A percentile compares a stretch with the other conserved stretches of the same genome.
These are phyloP conservation scores for Gymnothorax javanicus DNA, from an alignment of 2,797 vertebrate species.

Conservation along the genomic window DNA sequence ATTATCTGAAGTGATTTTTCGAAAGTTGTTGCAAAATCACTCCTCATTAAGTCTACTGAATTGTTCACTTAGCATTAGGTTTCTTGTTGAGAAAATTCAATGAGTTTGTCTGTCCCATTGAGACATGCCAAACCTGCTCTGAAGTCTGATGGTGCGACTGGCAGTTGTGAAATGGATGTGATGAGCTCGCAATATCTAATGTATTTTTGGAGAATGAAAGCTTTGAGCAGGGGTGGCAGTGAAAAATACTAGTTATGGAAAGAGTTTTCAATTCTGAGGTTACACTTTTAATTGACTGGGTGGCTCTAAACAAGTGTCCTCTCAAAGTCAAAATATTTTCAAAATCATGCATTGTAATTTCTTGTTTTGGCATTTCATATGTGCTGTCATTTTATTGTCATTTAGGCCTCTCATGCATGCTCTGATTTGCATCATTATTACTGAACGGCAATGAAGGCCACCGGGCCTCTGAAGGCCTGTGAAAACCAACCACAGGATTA, in stretches of 20 bases:
- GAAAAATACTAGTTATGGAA: too few relatives aligned
- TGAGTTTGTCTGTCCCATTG: neutral
- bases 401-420: neutral
- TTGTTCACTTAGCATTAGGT: too few relatives aligned
- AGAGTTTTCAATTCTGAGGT: neutral
- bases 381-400: conserved; percentile 3
- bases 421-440: too few relatives aligned
- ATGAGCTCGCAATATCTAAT: too few relatives aligned
- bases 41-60: too few relatives aligned
- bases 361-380: neutral
- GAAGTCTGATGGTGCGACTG: neutral
- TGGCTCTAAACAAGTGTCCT: too few relatives aligned
- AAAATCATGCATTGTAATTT: neutral
- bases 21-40: neutral
- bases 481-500: conserved; percentile 44
- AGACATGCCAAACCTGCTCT: neutral
- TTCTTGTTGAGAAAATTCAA: too few relatives aligned
- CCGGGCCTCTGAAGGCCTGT: conserved; percentile 62
- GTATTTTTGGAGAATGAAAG: too few relatives aligned
- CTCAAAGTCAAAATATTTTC: neutral
- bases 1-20: neutral
- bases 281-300: too few relatives aligned
- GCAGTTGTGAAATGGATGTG: neutral
- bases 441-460: conserved; percentile 63
- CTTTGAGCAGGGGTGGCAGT: too few relatives aligned